Evolutionary conservation across 2,797 vertebrate genomes (phyloP), one percentile per base, ranked within the genome.

Genomic region (Bryconaethiops microstoma): DNA sequence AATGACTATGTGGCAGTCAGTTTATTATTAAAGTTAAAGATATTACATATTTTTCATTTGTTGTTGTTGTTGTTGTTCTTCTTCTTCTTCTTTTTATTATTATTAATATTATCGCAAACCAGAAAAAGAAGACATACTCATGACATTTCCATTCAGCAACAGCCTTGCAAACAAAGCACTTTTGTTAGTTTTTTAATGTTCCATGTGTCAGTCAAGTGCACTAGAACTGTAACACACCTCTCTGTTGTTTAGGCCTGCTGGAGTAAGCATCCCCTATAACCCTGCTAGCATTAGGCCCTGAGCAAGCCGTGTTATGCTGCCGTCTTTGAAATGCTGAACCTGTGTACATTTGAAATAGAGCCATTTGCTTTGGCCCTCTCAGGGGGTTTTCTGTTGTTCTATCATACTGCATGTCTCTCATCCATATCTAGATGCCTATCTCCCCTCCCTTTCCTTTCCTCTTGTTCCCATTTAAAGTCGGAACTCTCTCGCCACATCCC

Each of bases 401-500:
- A 74, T 57, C 62, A 57, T 25, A 23, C 23, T 17, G n/a, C 50
- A 45, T 80, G 40, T 76, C 73, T 69, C 79, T 77, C 59, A 77
- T 76, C 67, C 64, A 39, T 77, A 85, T 80, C 83, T 84, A 86
- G 25, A 81, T 87, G 72, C 80, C 74, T 75, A 60, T 73, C 73
- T 39, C 72, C 74, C 84, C 74, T 86, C 65, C 19, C 54, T 7
- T 12, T 89, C 88, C 89, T 85, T 74, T 80, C 48, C 72, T 39
- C 79, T 74, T 59, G 73, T 80, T 80, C 78, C 78, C 70, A 79
- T 86, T 81, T 73, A 73, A 79, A 78, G 74, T 75, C 25, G 16
- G 71, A 59, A 72, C 63, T 83, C 77, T 85, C 76, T 77, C 88
- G 86, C 81, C 80, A 84, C 21, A 67, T 83, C 74, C 84, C 80